Evolutionary conservation across 2,797 vertebrate species (phyloP).

Genomic region (Catharus ustulatus): DNA sequence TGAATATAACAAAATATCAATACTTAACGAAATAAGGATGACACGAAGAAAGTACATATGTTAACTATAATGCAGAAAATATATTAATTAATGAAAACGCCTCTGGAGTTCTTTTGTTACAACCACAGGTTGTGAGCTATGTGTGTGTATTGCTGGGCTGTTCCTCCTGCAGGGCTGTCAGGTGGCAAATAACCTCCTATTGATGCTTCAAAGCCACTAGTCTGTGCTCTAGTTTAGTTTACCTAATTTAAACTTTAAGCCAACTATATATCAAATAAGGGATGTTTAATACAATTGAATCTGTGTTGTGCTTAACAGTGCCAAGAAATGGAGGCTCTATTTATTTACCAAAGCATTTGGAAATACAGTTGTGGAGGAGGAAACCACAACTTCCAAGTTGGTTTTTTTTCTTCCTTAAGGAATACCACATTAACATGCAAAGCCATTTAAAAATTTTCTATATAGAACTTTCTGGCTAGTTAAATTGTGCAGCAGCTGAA

Average conservation of each 20-base stretch:
- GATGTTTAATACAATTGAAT: background rate
- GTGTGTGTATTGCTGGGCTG: background rate
- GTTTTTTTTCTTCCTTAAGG: background rate
- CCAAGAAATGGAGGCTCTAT: background rate
- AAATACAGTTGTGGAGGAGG: background rate
- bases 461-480: background rate
- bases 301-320: background rate
- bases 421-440: background rate
- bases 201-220: conserved; percentile 45
- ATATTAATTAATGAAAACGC: conserved; percentile 98
- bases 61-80: conserved; percentile 99
- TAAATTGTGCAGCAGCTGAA: background rate
- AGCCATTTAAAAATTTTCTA: background rate
- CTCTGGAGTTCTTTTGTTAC: conserved; percentile 74
- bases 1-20: conserved; percentile 99
- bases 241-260: background rate
- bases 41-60: conserved; percentile 93
- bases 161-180: background rate
- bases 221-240: conserved; percentile 57
- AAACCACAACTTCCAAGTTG: background rate
- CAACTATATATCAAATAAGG: background rate
- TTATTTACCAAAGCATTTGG: conserved; percentile 12
- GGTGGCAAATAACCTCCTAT: background rate
- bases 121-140: background rate
- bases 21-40: conserved; percentile 95